A percentile compares a stretch with the other conserved stretches of the same genome.
Evolutionary conservation across 2,888 invertebrate genomes (phyloP).

Genomic region (Drosophila testacea): DNA sequence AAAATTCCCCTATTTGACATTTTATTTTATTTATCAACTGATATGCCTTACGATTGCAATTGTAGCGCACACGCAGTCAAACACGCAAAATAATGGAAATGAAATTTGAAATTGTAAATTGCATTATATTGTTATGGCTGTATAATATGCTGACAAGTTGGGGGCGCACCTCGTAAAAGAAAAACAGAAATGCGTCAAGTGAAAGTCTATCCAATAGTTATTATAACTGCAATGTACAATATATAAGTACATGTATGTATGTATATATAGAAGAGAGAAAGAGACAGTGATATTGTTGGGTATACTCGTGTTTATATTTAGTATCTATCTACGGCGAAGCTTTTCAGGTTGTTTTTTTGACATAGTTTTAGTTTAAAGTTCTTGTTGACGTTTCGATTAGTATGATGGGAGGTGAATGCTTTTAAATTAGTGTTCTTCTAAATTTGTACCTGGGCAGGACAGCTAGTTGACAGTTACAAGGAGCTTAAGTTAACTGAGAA

Average conservation of each 20-base stretch:
- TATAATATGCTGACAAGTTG: slow-evolving; percentile 39
- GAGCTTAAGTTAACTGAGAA: no score
- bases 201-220: slow-evolving; percentile 40
- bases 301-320: slow-evolving; percentile 1
- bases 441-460: no score
- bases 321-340: not conserved
- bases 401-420: no score
- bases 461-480: no score
- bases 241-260: no score
- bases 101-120: slow-evolving; percentile 64
- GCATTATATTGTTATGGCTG: slow-evolving; percentile 49
- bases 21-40: slow-evolving; percentile 4
- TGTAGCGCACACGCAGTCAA: slow-evolving; percentile 39
- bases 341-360: not conserved
- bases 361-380: not conserved
- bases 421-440: not conserved
- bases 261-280: no score
- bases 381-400: not conserved
- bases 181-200: slow-evolving; percentile 41
- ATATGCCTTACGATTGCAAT: slow-evolving; percentile 19
- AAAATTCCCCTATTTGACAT: not conserved
- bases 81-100: slow-evolving; percentile 57
- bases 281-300: slow-evolving; percentile 13
- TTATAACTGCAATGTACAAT: slow-evolving; percentile 4
- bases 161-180: slow-evolving; percentile 1